phyloP scores from a whole-genome alignment of 2,113 vertebrate species.

The Pelvicachromis taeniatus region DNA sequence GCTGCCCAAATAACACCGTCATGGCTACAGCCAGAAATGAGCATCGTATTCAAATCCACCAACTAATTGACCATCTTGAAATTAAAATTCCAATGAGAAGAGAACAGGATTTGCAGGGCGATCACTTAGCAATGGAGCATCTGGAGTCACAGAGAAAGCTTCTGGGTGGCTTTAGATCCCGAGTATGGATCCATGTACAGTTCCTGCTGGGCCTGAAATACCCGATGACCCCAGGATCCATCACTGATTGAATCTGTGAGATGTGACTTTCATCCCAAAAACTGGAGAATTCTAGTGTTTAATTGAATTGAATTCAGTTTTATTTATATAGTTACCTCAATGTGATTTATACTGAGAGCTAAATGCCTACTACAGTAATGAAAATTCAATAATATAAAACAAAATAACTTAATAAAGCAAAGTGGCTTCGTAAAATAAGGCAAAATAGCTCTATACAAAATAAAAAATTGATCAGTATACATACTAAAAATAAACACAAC shows the following conservation, averaged over 20 bases:
- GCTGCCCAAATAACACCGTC: not conserved
- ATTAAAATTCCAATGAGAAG: not conserved
- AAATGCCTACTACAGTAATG: not conserved
- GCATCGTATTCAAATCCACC: not conserved
- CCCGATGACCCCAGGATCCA: not conserved
- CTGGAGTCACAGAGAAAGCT: not conserved
- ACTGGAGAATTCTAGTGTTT: not conserved
- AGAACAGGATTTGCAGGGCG: not conserved
- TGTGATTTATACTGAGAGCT: not conserved
- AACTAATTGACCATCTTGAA: not conserved
- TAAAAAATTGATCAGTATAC: not conserved
- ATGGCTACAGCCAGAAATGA: not conserved
- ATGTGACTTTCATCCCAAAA: not conserved
- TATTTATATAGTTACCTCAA: not conserved
- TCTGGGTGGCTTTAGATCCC: not conserved
- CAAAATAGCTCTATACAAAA: fast-evolving
- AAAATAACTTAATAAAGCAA: not conserved
- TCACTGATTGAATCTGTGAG: not conserved
- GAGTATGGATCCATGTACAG: not conserved
- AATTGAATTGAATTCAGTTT: not conserved
- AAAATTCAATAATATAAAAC: not conserved
- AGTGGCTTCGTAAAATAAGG: not conserved
- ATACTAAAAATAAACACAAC: not conserved
- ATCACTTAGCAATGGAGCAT: not conserved
- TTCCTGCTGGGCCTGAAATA: not conserved